Percentiles rank a stretch among this genome's conserved stretches.
These are phyloP conservation scores for Chrysopa pallens DNA, from an alignment of 1,140 invertebrate genomes.

Conservation along the genomic window DNA sequence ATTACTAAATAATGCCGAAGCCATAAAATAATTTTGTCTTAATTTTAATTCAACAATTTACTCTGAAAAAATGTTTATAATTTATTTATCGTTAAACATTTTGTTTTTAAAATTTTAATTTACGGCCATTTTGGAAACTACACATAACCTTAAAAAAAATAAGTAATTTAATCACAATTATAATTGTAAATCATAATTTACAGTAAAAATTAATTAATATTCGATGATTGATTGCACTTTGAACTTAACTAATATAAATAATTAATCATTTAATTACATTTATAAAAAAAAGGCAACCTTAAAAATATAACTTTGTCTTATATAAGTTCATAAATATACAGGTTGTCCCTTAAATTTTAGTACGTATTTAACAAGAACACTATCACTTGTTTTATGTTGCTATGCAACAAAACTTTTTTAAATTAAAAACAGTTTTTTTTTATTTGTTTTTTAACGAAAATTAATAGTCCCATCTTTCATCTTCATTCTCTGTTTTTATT, in stretches of 20 bases:
- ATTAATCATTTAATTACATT: not conserved
- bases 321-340: too few relatives aligned
- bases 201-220: not conserved
- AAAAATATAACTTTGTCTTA: too few relatives aligned
- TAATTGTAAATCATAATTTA: not conserved
- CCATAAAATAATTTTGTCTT: too few relatives aligned
- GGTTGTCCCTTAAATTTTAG: not conserved
- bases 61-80: not conserved
- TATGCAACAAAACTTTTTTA: too few relatives aligned
- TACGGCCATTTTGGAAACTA: not conserved
- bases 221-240: not conserved
- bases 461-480: conserved; percentile 25
- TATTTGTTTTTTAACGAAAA: too few relatives aligned
- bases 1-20: too few relatives aligned
- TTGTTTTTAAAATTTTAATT: not conserved
- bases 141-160: not conserved
- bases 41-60: too few relatives aligned
- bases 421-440: too few relatives aligned
- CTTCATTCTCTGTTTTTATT: conserved; percentile 17
- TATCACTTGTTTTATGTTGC: too few relatives aligned
- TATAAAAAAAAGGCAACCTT: not conserved
- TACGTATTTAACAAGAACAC: too few relatives aligned
- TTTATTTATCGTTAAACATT: not conserved
- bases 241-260: not conserved
- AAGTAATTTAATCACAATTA: not conserved